Percentiles rank a stretch among this genome's conserved stretches.
Conservation (phyloP, 2,888 invertebrate species). For the Galeopsomyia nigrocyanea region DNA sequence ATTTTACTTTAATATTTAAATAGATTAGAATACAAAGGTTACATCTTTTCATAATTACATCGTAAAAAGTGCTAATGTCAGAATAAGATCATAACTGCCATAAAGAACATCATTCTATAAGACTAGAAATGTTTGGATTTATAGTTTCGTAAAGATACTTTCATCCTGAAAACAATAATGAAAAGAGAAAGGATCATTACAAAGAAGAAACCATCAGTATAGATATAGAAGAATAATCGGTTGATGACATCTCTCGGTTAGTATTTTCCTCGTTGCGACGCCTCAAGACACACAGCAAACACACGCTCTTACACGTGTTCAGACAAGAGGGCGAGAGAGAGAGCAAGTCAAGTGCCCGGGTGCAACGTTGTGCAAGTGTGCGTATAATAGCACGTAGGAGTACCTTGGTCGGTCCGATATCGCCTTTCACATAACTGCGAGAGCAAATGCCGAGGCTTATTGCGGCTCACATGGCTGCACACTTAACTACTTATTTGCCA, state of each 20-base stretch:
- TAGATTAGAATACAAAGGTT: no score
- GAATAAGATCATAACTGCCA: constrained; percentile 10
- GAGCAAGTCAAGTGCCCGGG: constrained; percentile 35
- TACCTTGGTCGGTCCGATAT: constrained; percentile 63
- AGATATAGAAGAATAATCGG: constrained; percentile 15
- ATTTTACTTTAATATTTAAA: no score
- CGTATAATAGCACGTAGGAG: constrained; percentile 59
- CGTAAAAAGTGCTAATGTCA: not conserved
- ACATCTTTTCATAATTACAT: no score
- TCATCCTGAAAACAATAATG: no score
- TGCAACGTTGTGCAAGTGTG: constrained; percentile 50
- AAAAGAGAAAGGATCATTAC: no score
- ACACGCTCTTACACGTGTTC: constrained; percentile 8
- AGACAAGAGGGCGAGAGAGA: constrained; percentile 5
- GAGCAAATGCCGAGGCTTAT: constrained; percentile 63
- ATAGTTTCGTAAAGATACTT: not conserved
- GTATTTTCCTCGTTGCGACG: not conserved
- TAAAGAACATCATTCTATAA: not conserved
- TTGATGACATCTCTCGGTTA: constrained; percentile 17
- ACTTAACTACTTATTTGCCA: constrained; percentile 50
- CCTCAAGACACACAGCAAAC: constrained; percentile 1
- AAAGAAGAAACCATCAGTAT: not conserved
- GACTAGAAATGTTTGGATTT: no score
- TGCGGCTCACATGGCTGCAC: constrained; percentile 39
- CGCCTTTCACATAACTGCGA: constrained; percentile 68